Evolutionary conservation across 2,888 invertebrate genomes (phyloP), one percentile per base, ranked within the genome.

Genomic region (Pseudeuparius sepicola): DNA sequence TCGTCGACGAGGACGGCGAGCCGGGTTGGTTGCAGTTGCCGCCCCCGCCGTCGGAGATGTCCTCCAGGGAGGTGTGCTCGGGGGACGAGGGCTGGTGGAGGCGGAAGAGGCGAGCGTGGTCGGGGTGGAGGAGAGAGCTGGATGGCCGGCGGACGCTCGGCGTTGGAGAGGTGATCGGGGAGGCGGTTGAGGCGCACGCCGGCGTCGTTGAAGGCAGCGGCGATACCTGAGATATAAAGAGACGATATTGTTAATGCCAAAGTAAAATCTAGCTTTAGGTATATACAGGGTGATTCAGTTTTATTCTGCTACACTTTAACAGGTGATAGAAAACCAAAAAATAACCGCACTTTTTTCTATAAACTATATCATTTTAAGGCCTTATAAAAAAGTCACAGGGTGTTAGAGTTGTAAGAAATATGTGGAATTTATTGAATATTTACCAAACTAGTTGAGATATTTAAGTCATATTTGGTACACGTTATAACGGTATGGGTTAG

Each of bases 21-120:
- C 53, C 49, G 30, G 50, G 52, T 14, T 54, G 47, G 42, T 63
- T 38, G 15, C 20, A 33, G 12, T 27, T 63, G 33, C 52, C 50
- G 42, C 66, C 61, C 41, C 45, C 42, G n/a, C n/a, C n/a, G 11
- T 70, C 68, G 24, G 63, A 65, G 26, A 62, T 46, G 41, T 63
- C 63, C 39, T 68, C 68, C 36, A 62, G 51, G 17, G 67, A 64
- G 4, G 60, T 57, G 10, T 60, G 59, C 37, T 67, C 66, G 1
- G 64, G 60, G 3, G 66, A 58, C 56, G 57, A 56, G 55, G 50
- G 42, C 27, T 43, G 66, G 55, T 48, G 66, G 49, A 54, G 62
- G 52, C 59, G 60, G 13, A 75, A 66, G n/a, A 77, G 60, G 7
- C 77, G 62, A 13, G 79, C 79, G 56, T 78, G 78, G 52, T 79